Percentiles rank a stretch among this genome's conserved stretches.
Evolutionary conservation across 2,113 vertebrate genomes (phyloP).

Genomic region (Phycodurus eques): DNA sequence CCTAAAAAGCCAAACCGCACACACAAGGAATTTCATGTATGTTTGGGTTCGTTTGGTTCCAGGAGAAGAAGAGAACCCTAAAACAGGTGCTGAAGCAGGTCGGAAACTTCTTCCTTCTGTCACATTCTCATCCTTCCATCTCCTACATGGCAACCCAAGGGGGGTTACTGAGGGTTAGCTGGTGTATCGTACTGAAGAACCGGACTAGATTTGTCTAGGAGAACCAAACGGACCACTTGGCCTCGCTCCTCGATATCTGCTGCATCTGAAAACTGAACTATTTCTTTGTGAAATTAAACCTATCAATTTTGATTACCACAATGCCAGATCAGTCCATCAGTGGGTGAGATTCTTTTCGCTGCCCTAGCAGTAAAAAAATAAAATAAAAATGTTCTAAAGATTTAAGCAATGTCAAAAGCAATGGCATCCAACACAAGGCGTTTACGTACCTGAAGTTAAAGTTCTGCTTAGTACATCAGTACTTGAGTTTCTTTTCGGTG

Average conservation of each 20-base stretch:
- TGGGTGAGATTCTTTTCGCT: too few species aligned
- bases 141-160: not conserved
- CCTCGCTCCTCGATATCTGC: not conserved
- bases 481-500: too few species aligned
- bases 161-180: not conserved
- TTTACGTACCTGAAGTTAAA: too few species aligned
- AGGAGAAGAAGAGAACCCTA: constrained; percentile 47
- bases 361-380: too few species aligned
- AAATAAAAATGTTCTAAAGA: too few species aligned
- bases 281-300: too few species aligned
- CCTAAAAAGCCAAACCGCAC: constrained; percentile 55
- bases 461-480: not conserved
- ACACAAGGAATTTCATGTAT: constrained; percentile 63
- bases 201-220: not conserved
- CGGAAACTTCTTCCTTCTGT: constrained; percentile 35
- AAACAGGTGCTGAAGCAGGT: constrained; percentile 56
- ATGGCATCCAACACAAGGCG: too few species aligned
- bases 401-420: too few species aligned
- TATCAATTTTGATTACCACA: not conserved
- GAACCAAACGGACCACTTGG: not conserved
- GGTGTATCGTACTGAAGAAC: not conserved
- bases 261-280: not conserved
- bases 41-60: constrained; percentile 58
- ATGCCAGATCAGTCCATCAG: not conserved
- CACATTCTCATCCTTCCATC: constrained; percentile 24